These are phyloP conservation scores for Psilopogon haemacephalus DNA, from an alignment of 2,113 vertebrate genomes.

Conservation along the genomic window DNA sequence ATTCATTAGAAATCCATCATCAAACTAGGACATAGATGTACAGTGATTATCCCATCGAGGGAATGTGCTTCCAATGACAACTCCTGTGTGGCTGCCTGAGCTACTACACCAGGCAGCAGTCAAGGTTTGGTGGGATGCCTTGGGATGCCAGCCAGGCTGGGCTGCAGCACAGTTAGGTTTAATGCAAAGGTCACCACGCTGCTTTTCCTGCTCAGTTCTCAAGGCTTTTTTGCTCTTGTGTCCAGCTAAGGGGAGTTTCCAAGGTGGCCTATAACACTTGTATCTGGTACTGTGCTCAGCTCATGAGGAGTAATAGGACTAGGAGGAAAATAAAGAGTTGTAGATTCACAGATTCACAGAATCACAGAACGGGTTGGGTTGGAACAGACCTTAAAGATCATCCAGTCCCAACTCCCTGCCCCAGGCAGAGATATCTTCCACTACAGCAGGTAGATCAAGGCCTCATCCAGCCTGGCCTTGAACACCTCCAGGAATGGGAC, in stretches of 20 bases:
- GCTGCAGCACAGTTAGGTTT: background rate
- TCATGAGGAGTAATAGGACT: background rate
- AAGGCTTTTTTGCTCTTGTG: background rate
- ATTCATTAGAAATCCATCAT: slow-evolving; percentile 38
- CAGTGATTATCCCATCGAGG: background rate
- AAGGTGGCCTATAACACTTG: background rate
- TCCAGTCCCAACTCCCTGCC: too few relatives aligned
- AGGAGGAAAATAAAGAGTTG: background rate
- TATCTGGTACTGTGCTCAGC: background rate
- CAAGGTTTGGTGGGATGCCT: rapidly evolving
- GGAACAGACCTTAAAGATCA: too few relatives aligned
- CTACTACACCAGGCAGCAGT: background rate
- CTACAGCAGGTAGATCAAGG: too few relatives aligned
- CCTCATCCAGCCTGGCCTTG: too few relatives aligned
- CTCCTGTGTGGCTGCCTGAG: background rate
- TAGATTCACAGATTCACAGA: too few relatives aligned
- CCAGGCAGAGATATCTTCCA: too few relatives aligned
- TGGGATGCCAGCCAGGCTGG: background rate
- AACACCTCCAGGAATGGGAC: too few relatives aligned
- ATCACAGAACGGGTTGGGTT: too few relatives aligned
- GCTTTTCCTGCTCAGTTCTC: background rate
- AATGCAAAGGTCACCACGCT: background rate
- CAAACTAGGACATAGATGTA: slow-evolving; percentile 40
- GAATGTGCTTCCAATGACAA: background rate
- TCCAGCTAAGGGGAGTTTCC: background rate